These are phyloP conservation scores for Vannuccia rotundouncinata DNA, from an alignment of 2,888 invertebrate species.

Conservation along the genomic window DNA sequence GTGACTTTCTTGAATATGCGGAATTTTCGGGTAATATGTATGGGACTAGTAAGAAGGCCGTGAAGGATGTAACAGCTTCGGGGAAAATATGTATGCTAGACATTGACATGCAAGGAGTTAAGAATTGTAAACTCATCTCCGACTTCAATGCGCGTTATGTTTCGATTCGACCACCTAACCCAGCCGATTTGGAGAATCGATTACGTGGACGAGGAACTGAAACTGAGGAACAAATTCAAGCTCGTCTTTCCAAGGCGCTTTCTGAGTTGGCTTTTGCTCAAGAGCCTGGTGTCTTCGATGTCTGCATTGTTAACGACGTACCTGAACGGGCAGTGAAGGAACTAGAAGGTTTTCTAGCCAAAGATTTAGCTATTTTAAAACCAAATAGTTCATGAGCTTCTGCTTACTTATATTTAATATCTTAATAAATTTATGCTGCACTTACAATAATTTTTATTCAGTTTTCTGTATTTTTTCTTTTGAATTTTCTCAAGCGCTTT, in stretches of 20 bases:
- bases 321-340: constrained; percentile 49
- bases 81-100: constrained; percentile 87
- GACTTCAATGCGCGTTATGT: constrained; percentile 75
- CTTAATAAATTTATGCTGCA: too few species aligned
- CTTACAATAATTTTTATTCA: too few species aligned
- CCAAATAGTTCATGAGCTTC: too few species aligned
- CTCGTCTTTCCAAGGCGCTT: constrained; percentile 70
- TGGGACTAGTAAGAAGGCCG: constrained; percentile 84
- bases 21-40: constrained; percentile 86
- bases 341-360: constrained; percentile 47
- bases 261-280: constrained; percentile 65
- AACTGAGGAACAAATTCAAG: constrained; percentile 73
- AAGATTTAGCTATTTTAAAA: constrained; percentile 41
- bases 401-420: too few species aligned
- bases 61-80: constrained; percentile 63
- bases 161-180: constrained; percentile 52
- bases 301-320: constrained; percentile 52
- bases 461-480: too few species aligned
- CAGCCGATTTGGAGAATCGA: constrained; percentile 51
- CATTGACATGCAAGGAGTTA: constrained; percentile 80
- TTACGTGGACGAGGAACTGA: constrained; percentile 74
- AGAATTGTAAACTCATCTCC: constrained; percentile 59
- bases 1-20: constrained; percentile 85
- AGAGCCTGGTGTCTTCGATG: constrained; percentile 47
- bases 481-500: too few species aligned